These are phyloP conservation scores for Porites australiensis DNA, from an alignment of 64 coral and sea anemone genomes.

Conservation along the genomic window DNA sequence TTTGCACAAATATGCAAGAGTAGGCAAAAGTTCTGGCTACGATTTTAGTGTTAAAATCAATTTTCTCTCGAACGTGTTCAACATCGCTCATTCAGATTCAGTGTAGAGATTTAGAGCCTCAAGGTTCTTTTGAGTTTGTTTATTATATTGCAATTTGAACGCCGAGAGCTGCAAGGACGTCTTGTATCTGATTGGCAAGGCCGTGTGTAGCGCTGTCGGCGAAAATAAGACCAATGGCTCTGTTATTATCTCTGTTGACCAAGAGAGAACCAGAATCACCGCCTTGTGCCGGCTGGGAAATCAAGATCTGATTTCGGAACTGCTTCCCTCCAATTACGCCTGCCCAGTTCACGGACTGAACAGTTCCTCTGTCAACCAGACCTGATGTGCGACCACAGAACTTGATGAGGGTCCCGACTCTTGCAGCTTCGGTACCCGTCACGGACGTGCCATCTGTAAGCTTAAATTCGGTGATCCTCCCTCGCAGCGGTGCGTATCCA, in stretches of 20 bases:
- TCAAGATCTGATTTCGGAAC: conserved; percentile 45
- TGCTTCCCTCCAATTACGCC: neutral
- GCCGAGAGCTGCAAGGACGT: conserved; percentile 17
- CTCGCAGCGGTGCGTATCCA: neutral
- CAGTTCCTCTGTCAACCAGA: conserved; percentile 6
- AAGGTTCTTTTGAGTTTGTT: neutral
- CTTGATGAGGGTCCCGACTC: conserved; percentile 20
- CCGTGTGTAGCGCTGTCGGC: neutral
- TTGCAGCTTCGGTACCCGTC: conserved; percentile 1
- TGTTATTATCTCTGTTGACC: conserved; percentile 45
- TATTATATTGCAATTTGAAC: conserved; percentile 41
- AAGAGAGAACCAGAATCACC: conserved; percentile 60
- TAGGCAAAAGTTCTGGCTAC: no score
- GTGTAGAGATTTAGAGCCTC: no score
- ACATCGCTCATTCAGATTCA: no score
- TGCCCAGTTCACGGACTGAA: conserved; percentile 27
- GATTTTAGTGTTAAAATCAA: no score
- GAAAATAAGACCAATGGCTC: conserved; percentile 47
- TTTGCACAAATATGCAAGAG: no score
- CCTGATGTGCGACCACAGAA: conserved; percentile 48
- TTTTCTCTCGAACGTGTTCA: no score
- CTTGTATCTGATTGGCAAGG: conserved; percentile 19
- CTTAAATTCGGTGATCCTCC: conserved; percentile 1
- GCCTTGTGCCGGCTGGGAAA: neutral
- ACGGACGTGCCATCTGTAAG: conserved; percentile 40